Base-by-base conservation (phyloP, 2,888 invertebrate genomes). In the Drosophila cyrtoloma region DNA sequence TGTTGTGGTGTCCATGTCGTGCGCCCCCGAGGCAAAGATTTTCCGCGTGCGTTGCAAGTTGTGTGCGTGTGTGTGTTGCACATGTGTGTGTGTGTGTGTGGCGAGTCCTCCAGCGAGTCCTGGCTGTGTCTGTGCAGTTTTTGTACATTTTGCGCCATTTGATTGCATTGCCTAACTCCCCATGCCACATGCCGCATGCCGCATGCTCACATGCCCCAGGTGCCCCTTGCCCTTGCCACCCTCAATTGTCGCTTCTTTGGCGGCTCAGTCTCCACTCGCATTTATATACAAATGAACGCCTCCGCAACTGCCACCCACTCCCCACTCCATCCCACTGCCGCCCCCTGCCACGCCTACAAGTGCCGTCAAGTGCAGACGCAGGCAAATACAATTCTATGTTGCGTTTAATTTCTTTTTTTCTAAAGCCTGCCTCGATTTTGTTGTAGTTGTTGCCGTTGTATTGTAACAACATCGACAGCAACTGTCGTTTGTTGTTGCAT, bases 1-100 rank as follows among this genome's bases (percentile, higher is more conserved):
- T 35, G 53, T 32, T 62, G 51, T 51, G 62, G 63, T 64, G 63
- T 57, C 57, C 75, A 58, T 77, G 78, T 71, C 77, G 64, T 67
- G 68, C 75, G 62, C 75, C 73, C 84, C 60, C 61, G 58, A 73
- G 89, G 86, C 84, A 90, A 80, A 90, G 90, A 89, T 90, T 87
- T 87, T 87, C 89, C 90, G 86, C 86, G 86, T 90, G 86, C 90
- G 86, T 86, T 86, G 90, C 86, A 90, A 86, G 81, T 90, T 90
- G 57, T 57, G 52, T 52, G 58, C 32, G 62, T 58, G 67, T 73
- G 35, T 65, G 44, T 58, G 52, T 37, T 16, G 37, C 37, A 37
- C 37, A 6, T 67, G 50, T 44, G 39, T 60, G 28, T 44, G 47
- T 61, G 42, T 67, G 50, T 44, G 39, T 60, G 28, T 44, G 47